Evolutionary conservation across 2,113 vertebrate genomes (phyloP).

Genomic region (Varanus komodoensis): DNA sequence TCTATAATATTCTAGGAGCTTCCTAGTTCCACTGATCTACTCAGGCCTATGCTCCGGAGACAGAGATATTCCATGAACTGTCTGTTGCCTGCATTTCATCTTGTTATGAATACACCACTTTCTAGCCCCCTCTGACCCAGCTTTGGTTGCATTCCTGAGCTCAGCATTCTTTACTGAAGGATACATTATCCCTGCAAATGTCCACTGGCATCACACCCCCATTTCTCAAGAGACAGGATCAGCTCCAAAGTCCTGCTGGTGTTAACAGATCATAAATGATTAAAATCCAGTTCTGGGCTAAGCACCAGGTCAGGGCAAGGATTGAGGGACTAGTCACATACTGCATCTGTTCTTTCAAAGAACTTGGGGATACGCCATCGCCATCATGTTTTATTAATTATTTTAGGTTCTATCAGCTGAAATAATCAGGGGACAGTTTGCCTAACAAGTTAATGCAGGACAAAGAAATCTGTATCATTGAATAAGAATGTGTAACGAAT

Average conservation of each 20-base stretch:
- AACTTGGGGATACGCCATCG: neutral
- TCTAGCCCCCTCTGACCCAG: neutral
- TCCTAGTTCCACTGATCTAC: no score
- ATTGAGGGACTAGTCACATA: constrained; percentile 2
- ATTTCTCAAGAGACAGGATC: constrained; percentile 9
- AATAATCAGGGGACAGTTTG: constrained; percentile 11
- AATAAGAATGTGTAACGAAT: constrained; percentile 18
- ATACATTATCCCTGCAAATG: constrained; percentile 16
- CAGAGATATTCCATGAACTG: neutral
- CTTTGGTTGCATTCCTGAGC: neutral
- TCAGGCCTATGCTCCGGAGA: neutral
- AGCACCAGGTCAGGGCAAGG: constrained; percentile 15
- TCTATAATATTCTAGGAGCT: neutral
- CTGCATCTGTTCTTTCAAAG: neutral
- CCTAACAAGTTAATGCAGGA: constrained; percentile 25
- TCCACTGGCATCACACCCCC: neutral
- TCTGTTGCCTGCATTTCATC: neutral
- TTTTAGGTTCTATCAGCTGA: constrained; percentile 14
- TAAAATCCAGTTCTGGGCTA: constrained; percentile 29
- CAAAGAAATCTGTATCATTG: constrained; percentile 27
- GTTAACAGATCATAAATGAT: constrained; percentile 22
- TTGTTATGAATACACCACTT: neutral
- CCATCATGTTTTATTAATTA: constrained; percentile 36
- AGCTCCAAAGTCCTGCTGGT: neutral
- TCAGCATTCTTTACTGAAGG: constrained; percentile 12